Percentiles rank a stretch among this genome's conserved stretches.
These are phyloP conservation scores for Hippocampus kuda DNA, from an alignment of 2,797 vertebrate species.

Conservation along the genomic window DNA sequence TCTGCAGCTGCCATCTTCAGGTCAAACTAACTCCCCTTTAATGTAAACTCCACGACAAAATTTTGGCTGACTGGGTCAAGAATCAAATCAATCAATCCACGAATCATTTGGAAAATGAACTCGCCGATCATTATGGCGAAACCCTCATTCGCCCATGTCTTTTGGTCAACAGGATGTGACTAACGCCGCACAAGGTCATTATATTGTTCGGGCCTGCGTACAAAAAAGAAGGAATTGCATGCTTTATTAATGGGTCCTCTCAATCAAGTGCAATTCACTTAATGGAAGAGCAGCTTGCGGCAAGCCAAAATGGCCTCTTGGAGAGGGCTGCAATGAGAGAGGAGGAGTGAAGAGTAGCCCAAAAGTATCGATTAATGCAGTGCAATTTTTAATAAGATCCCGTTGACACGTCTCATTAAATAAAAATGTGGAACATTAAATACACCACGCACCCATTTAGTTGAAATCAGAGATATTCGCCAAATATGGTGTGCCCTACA, in stretches of 20 bases:
- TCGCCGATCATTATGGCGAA: not conserved
- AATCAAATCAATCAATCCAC: not conserved
- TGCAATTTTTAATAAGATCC: slow-evolving; percentile 22
- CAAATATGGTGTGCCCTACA: not conserved
- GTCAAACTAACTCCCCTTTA: slow-evolving; percentile 37
- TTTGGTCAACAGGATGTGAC: slow-evolving; percentile 32
- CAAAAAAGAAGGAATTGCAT: slow-evolving; percentile 18
- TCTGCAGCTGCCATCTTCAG: slow-evolving; percentile 33
- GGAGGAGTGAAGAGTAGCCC: slow-evolving; percentile 9
- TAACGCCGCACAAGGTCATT: slow-evolving; percentile 32
- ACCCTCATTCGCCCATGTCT: not conserved
- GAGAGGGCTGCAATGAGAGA: slow-evolving; percentile 21
- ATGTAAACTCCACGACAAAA: slow-evolving; percentile 23
- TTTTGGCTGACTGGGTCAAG: not conserved
- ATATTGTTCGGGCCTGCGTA: slow-evolving; percentile 24
- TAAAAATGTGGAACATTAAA: not conserved
- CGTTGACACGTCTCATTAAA: not conserved
- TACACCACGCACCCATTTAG: not conserved
- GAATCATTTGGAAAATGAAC: not conserved
- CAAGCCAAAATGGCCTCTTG: slow-evolving; percentile 27
- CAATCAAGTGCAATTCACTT: slow-evolving; percentile 53
- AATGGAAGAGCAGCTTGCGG: slow-evolving; percentile 41
- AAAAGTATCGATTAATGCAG: slow-evolving; percentile 41
- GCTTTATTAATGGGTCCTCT: slow-evolving; percentile 53
- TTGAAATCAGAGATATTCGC: not conserved